Base-by-base conservation (phyloP, 2,888 invertebrate genomes). In the Galerucella nymphaeae region DNA sequence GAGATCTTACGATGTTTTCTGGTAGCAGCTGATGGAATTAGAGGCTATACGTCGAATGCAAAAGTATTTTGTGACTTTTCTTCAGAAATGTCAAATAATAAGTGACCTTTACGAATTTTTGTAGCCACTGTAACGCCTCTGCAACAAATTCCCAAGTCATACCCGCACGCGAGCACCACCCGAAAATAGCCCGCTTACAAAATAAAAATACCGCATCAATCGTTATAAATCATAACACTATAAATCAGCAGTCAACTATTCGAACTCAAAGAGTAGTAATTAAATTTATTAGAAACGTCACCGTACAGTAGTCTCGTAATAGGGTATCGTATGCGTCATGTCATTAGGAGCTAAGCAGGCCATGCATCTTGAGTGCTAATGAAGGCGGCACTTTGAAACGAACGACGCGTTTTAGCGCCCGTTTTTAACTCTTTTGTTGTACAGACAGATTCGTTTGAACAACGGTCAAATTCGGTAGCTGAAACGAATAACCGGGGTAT, bases 301-400 rank as follows among this genome's bases (percentile, higher is more conserved):
- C 79, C 79, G 72, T 73, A 74, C 75, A 74, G 75, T 74, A 72
- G 74, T 69, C 74, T 76, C 80, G 80, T 81, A 80, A 80, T 80
- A 78, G 81, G 79, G 79, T 79, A 79, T 80, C 79, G 81, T 78
- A 78, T 79, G 78, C 79, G 80, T 81, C 82, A 76, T 77, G 80
- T 82, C 82, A 80, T 83, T 82, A 83, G 78, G 62, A 66, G 71
- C 70, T 77, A 77, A 80, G 78, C 79, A 78, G 79, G 78, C 79
- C 78, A 79, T 81, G 80, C 76, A 80, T 81, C 80, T 79, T 74
- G 57, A 72, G 79, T 77, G 79, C 82, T 82, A 82, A 83, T 81
- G 82, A 83, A 81, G 77, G 80, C 82, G 81, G 81, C 78, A 76
- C 77, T 78, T 75, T 80, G 73, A 73, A 59, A 71, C 66, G 20